phyloP scores from a whole-genome alignment of 2,888 invertebrate genomes.

The Stegana nigrithorax region DNA sequence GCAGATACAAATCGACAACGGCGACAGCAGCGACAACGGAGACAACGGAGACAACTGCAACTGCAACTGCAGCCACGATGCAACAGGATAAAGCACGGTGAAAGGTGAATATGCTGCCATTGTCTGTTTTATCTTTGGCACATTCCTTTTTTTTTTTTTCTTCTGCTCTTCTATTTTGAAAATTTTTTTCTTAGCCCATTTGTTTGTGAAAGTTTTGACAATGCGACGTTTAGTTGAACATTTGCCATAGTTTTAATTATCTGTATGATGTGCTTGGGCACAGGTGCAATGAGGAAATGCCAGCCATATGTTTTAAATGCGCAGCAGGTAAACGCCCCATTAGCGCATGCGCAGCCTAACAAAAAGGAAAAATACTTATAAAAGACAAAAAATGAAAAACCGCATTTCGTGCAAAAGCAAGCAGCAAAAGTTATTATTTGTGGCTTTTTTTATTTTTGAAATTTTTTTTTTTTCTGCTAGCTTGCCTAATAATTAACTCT shows the following conservation, averaged over 20 bases:
- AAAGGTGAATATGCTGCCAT: conserved; percentile 31
- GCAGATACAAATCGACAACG: conserved; percentile 39
- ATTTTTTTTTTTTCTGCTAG: background rate
- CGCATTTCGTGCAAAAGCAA: too few species aligned
- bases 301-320: background rate
- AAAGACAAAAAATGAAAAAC: too few species aligned
- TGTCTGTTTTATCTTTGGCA: conserved; percentile 20
- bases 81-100: conserved; percentile 22
- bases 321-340: conserved; percentile 7
- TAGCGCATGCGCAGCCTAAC: background rate
- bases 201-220: too few species aligned
- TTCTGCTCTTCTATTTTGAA: background rate
- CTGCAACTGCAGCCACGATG: background rate
- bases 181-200: too few species aligned
- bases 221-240: background rate
- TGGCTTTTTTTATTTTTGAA: background rate
- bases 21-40: background rate
- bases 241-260: too few species aligned
- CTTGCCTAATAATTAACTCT: conserved; percentile 3
- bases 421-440: too few species aligned
- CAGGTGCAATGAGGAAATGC: too few species aligned
- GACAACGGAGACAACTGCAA: background rate
- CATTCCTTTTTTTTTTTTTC: background rate
- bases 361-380: too few species aligned
- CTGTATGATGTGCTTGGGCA: too few species aligned